Evolutionary conservation across 1,140 invertebrate species (phyloP).

Genomic region (Macrosteles quadrilineatus): DNA sequence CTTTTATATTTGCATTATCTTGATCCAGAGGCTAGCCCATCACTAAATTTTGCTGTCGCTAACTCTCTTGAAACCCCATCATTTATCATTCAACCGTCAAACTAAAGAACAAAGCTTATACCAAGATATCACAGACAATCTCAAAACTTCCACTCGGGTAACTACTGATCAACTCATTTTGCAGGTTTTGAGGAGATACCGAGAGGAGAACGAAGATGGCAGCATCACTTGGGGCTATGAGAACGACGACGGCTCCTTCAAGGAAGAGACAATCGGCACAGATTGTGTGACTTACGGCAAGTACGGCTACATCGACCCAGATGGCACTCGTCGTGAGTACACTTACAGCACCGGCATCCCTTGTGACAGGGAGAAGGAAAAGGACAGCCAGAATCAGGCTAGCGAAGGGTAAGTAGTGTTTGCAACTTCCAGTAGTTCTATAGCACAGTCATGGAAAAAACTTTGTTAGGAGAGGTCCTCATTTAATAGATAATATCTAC

Average conservation of each 20-base stretch:
- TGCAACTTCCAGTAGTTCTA: conserved; percentile 43
- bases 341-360: conserved; percentile 70
- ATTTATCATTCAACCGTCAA: too few species aligned
- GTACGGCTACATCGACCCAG: conserved; percentile 81
- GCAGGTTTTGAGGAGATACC: conserved; percentile 59
- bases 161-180: too few species aligned
- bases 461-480: too few species aligned
- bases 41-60: too few species aligned
- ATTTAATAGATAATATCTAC: too few species aligned
- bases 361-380: conserved; percentile 63
- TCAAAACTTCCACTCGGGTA: too few species aligned
- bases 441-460: too few species aligned
- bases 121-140: too few species aligned
- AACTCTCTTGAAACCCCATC: too few species aligned
- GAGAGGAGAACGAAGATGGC: conserved; percentile 77
- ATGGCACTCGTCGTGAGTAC: conserved; percentile 71
- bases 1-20: too few species aligned
- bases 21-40: too few species aligned
- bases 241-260: conserved; percentile 77
- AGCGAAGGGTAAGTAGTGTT: conserved; percentile 50
- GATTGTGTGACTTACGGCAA: conserved; percentile 79
- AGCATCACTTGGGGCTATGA: conserved; percentile 85
- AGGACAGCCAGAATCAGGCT: conserved; percentile 46
- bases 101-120: too few species aligned
- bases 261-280: conserved; percentile 77